Base-by-base conservation (phyloP, 2,797 vertebrate species). In the Halcyon smyrnensis region DNA sequence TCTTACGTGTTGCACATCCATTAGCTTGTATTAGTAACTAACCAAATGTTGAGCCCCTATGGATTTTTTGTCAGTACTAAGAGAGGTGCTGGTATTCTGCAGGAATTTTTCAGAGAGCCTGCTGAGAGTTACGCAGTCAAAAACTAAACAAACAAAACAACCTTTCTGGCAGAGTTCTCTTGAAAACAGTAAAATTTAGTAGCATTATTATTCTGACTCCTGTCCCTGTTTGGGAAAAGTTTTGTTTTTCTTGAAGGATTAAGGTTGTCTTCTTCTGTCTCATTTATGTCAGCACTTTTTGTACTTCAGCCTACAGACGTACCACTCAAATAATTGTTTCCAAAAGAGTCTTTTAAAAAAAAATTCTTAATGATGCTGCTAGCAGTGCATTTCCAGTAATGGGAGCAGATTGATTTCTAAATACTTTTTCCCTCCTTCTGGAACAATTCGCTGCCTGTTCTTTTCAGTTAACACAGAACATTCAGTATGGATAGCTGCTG, bases 1-100 rank as follows among this genome's bases (percentile, higher is more conserved):
- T 85, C 39, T 39, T 39, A 63, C 56, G 34, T 34, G 41, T 15
- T 79, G 45, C 45, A 18, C 0, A 0, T 76, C 60, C 0, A 0
- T 82, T 71, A 78, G 37, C 54, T 62, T 54, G 12, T 67, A 30
- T 46, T 76, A 77, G 65, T 36, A 81, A 45, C 34, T 53, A 54
- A 37, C 4, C 50, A 65, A 41, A 64, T 50, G 39, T n/a, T 62
- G 34, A 34, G 15, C 10, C 16, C 2, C 34, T 5, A 1, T 80
- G 30, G 51, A 46, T 73, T 93, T 84, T 84, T 71, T 25, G 11
- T 73, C 41, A 24, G 23, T 56, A 81, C 5, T 34, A 54, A 57
- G 19, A 76, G 32, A 53, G 78, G 53, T 48, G 12, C 28, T 75
- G 32, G 3, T 71, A 23, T 83, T 80, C 24, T 46, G 53, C 23